Conservation (phyloP, 2,113 vertebrate species). For the Eublepharis macularius region DNA sequence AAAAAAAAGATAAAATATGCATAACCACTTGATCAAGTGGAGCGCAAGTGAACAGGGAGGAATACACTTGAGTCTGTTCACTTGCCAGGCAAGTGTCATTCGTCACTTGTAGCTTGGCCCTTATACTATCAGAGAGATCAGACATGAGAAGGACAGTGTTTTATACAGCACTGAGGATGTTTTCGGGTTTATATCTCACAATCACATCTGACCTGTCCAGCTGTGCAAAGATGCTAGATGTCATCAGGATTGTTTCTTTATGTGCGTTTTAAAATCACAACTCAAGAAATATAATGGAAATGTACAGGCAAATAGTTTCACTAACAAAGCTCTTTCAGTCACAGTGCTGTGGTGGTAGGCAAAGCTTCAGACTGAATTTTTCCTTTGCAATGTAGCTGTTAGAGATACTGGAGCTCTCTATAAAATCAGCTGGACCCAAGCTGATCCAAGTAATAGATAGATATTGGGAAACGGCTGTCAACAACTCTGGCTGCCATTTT, state of each 20-base stretch:
- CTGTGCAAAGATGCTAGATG: not conserved
- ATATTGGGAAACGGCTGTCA: not conserved
- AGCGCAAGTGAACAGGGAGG: too few species aligned
- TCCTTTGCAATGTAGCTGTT: not conserved
- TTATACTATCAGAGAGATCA: not conserved
- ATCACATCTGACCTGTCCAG: not conserved
- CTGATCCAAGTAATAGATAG: not conserved
- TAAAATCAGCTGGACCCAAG: not conserved
- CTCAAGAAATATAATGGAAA: not conserved
- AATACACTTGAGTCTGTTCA: too few species aligned
- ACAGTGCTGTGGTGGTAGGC: not conserved
- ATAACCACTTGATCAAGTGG: too few species aligned
- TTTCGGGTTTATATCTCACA: not conserved
- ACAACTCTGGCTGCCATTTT: slow-evolving; percentile 17
- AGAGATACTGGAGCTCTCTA: not conserved
- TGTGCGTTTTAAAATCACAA: not conserved
- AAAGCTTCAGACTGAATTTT: not conserved
- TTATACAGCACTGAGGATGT: not conserved
- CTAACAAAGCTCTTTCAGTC: not conserved
- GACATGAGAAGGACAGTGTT: not conserved
- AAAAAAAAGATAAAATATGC: not conserved
- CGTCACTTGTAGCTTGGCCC: too few species aligned
- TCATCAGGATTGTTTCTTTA: not conserved
- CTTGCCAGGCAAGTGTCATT: too few species aligned
- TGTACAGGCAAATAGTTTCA: not conserved